These are phyloP conservation scores for Squalus acanthias DNA, from an alignment of 2,797 vertebrate genomes.

Conservation along the genomic window DNA sequence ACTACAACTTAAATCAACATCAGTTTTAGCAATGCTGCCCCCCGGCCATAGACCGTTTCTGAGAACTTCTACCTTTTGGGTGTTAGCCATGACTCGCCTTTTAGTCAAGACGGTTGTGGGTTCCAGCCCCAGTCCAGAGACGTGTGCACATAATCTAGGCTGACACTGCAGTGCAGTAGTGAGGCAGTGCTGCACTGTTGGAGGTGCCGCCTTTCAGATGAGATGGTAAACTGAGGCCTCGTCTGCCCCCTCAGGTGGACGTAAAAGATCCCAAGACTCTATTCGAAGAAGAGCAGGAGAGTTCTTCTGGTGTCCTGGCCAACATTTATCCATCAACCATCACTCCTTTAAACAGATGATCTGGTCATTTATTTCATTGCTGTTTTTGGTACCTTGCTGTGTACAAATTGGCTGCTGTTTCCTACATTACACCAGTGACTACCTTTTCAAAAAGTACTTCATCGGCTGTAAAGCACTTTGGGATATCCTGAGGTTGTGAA, in stretches of 20 bases:
- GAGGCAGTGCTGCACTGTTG: background rate
- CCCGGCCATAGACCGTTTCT: background rate
- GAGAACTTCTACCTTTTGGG: too few species aligned
- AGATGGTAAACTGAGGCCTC: background rate
- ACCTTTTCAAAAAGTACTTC: too few species aligned
- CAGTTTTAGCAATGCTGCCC: background rate
- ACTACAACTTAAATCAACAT: background rate
- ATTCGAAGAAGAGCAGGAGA: background rate
- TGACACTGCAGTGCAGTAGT: background rate
- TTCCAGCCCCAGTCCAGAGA: background rate
- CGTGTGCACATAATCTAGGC: background rate
- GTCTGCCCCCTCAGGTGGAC: background rate
- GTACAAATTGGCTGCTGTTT: too few species aligned
- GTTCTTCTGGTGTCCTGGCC: background rate
- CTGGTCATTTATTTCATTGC: too few species aligned
- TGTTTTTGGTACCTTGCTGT: too few species aligned
- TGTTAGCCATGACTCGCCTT: background rate
- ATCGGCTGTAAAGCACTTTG: too few species aligned
- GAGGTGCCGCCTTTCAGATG: background rate
- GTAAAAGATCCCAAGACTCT: background rate
- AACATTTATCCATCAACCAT: background rate
- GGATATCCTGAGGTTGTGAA: too few species aligned
- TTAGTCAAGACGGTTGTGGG: background rate
- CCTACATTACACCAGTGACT: too few species aligned
- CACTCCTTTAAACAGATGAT: too few species aligned